Evolutionary conservation across 2,113 vertebrate genomes (phyloP).

Genomic region (Oreocharis arfaki): DNA sequence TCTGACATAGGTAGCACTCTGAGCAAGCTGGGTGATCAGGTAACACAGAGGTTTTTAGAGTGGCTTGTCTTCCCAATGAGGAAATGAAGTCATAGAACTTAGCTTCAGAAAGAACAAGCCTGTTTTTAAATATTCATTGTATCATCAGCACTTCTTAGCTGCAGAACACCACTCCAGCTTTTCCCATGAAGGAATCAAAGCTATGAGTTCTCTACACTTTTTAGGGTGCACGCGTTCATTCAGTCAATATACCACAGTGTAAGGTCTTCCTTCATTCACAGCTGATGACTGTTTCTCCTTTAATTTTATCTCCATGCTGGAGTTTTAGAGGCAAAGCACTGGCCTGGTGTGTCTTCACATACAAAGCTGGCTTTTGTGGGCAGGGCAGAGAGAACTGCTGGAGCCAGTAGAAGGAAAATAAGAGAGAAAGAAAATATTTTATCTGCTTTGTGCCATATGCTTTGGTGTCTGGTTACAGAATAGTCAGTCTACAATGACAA

Average conservation of each 20-base stretch:
- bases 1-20: neutral
- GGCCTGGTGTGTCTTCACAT: neutral
- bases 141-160: neutral
- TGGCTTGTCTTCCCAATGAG: neutral
- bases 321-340: neutral
- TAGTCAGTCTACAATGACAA: neutral
- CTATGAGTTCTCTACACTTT: neutral
- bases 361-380: neutral
- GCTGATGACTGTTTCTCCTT: neutral
- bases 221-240: neutral
- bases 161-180: neutral
- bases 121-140: neutral
- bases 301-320: neutral
- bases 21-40: neutral
- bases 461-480: neutral
- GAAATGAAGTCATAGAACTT: neutral
- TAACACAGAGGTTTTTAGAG: neutral
- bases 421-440: slow-evolving; percentile 1
- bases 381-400: neutral
- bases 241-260: neutral
- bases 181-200: neutral
- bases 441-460: neutral
- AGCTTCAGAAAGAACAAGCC: neutral
- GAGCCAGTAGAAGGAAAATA: neutral
- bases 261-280: neutral